A percentile compares a stretch with the other conserved stretches of the same genome.
Conservation (phyloP, 2,888 invertebrate genomes). For the Lepas anatifera region DNA sequence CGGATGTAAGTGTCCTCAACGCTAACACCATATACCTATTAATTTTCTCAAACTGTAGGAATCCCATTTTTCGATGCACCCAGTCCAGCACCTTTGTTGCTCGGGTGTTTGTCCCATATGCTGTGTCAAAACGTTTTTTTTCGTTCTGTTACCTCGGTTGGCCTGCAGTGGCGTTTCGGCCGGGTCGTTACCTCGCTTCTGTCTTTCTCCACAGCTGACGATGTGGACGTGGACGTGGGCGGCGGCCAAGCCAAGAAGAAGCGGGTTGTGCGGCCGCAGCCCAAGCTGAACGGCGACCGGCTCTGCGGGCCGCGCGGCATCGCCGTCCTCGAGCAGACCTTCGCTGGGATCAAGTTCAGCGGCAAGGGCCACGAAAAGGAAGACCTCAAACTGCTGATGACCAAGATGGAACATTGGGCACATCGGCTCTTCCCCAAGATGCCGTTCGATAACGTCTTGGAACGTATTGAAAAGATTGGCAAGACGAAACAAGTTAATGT, state of each 20-base stretch:
- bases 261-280: constrained; percentile 50
- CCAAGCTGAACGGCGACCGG: constrained; percentile 50
- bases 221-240: not conserved
- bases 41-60: too few species aligned
- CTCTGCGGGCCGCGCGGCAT: constrained; percentile 69
- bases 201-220: not conserved
- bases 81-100: too few species aligned
- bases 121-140: too few species aligned
- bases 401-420: constrained; percentile 82
- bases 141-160: too few species aligned
- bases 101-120: too few species aligned
- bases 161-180: too few species aligned
- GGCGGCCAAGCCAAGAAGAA: constrained; percentile 36
- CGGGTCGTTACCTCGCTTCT: too few species aligned
- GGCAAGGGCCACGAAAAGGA: constrained; percentile 70
- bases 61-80: too few species aligned
- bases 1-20: too few species aligned
- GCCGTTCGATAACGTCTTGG: constrained; percentile 71
- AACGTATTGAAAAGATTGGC: constrained; percentile 67
- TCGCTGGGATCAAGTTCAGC: constrained; percentile 65
- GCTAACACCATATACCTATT: too few species aligned
- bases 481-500: constrained; percentile 66
- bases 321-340: constrained; percentile 61
- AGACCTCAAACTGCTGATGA: constrained; percentile 67
- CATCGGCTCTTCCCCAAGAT: constrained; percentile 82